Evolutionary conservation across 1,140 invertebrate genomes (phyloP), one percentile per base, ranked within the genome.

Genomic region (Drosophila prosaltans): DNA sequence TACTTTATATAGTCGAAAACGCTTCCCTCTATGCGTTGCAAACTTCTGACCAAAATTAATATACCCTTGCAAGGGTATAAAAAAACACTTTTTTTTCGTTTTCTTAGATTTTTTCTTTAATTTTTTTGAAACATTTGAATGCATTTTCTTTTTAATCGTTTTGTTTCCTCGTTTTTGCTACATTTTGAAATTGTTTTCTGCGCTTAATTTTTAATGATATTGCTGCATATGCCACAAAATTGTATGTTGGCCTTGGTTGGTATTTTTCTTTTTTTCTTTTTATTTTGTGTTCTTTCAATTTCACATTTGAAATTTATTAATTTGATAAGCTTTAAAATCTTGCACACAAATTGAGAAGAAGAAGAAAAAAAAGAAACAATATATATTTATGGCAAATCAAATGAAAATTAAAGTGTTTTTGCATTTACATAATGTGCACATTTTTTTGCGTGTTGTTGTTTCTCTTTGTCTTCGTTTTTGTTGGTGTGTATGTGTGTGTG

Each of bases 161-260:
- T 77, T 62, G n/a, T 60, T 72, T 45, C 30, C 57, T 69, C 24
- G 57, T 60, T 41, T 51, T 30, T 26, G 45, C 45, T 51, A 51
- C 21, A 10, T 51, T 61, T 48, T 43, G 68, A 77, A 70, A 58
- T 72, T 69, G 36, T 5, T 62, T 59, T 59, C 51, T 63, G 72
- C 75, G 55, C 75, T 86, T 86, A 86, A 69, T 58, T 68, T 30
- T 16, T 89, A 78, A 88, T 89, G 83, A 88, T 88, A 88, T 89
- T 88, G 83, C 84, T 88, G 83, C 84, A 83, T 89, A 89, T 80
- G 83, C 83, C 83, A 88, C 83, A 70, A 76, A 81, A 78, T 76
- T 77, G 62, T 78, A 54, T 59, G 60, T 68, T 80, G 67, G 74
- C 74, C 73, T 66, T 51, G 45, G 45, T 51, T 51, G 21, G 6